Base-by-base conservation (phyloP, 2,888 invertebrate species). In the Ectemnius continuus region DNA sequence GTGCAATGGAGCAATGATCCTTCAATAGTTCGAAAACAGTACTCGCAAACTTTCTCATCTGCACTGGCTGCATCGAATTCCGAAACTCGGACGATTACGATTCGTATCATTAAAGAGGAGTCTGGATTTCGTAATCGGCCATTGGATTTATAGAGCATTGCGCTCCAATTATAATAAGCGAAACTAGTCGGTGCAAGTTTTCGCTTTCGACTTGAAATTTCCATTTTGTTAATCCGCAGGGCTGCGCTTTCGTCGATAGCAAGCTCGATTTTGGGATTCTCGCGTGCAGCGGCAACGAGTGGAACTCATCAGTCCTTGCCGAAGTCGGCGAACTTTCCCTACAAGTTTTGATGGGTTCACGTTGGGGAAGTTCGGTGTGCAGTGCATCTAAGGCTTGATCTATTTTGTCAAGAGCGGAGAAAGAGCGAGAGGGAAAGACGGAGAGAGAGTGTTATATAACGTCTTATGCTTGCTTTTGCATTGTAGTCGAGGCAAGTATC, bases 331-430 rank as follows among this genome's bases (percentile, higher is more conserved):
- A 75, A 65, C 73, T 75, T 75, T 72, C 46, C 26, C n/a, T 59
- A 47, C 62, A 70, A 73, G 70, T 76, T 73, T 73, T 73, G 76
- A 73, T 70, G 58, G 76, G 67, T 73, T 73, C 68, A 61, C 70
- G 61, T 73, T 57, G 57, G 11, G 3, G 58, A 48, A 65, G 61
- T 45, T 73, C 61, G n/a, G 20, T 46, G 36, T 36, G 36, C 36
- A 65, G 52, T 70, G 61, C 46, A 8, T 6, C 36, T 8, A 36
- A 36, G 36, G 8, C 11, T 47, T 57, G 57, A 70, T 66, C 65
- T 73, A 65, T 69, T 69, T 73, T 73, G 60, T 18, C 46, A 13
- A 48, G 47, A 13, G 13, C 14, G 47, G 23, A 13, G 61, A 18
- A 18, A 46, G 67, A 23, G 18, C 18, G 3, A 3, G 18, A 3